Conservation (phyloP, 2,797 vertebrate species). For the Leptodactylus fallax region DNA sequence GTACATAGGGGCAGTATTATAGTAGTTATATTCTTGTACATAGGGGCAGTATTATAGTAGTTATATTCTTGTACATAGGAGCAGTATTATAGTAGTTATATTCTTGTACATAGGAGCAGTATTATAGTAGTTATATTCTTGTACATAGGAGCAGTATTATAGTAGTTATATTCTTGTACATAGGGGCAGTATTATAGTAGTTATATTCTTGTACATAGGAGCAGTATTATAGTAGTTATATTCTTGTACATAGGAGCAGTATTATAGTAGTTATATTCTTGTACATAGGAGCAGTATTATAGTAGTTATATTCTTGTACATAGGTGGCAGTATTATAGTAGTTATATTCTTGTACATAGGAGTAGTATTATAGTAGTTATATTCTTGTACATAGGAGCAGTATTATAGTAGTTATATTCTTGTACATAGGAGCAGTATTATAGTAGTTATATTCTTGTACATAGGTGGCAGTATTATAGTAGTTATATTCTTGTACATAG, state of each 20-base stretch:
- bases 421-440: background rate
- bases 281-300: background rate
- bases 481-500: background rate
- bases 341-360: background rate
- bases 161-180: constrained; percentile 9
- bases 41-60: background rate
- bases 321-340: background rate
- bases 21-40: constrained; percentile 5
- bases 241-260: constrained; percentile 4
- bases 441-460: constrained; percentile 5
- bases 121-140: constrained; percentile 18
- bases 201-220: background rate
- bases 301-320: constrained; percentile 11
- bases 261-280: constrained; percentile 18
- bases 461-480: background rate
- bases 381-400: background rate
- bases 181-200: constrained; percentile 5
- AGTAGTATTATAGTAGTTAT: background rate
- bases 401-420: constrained; percentile 4
- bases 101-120: constrained; percentile 7
- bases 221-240: constrained; percentile 20
- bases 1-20: background rate
- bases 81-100: constrained; percentile 19
- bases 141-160: constrained; percentile 8
- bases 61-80: background rate